Base-by-base conservation (phyloP, 2,113 vertebrate species). In the Pelobates fuscus region DNA sequence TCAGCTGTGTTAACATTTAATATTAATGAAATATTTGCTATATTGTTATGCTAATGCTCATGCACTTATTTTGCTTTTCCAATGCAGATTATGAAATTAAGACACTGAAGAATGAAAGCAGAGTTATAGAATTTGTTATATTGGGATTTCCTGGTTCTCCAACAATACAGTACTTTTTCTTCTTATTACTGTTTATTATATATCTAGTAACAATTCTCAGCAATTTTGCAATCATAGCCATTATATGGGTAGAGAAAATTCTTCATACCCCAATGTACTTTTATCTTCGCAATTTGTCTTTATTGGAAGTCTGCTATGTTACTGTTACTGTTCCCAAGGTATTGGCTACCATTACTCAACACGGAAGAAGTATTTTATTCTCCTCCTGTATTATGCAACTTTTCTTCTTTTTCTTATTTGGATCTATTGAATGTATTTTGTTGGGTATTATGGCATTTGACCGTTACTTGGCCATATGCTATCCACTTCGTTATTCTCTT, bases 161-260 rank as follows among this genome's bases (percentile, higher is more conserved):
- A 30, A 43, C 76, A 18, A 27, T 82, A 2, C 79, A 83, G 29
- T 49, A 44, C 44, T 20, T 79, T 58, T 81, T 77, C 66, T 85
- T 85, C 21, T 26, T 71, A 8, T 8, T 84, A 44, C 61, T 81
- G 7, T 17, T 84, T 0, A 59, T 55, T 14, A 78, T 67, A 26
- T 81, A 78, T 21, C 1, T 85, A 8, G 24, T 78, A 41, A 68
- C 70, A 20, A 63, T 83, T 8, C 14, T 83, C 23, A 79, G 81
- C 32, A 82, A 85, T 20, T 58, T 75, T 25, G 57, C 78, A 23
- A 71, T 82, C 15, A 80, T 80, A 2, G 17, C 54, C 8, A 67
- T 84, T 15, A 78, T 67, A 12, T 41, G 67, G 17, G 63, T 4
- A 69, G 67, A 69, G 8, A 23, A n/a, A 12, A 12, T 20, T 12